Conservation (phyloP, 2,113 vertebrate genomes). For the Perccottus glenii region DNA sequence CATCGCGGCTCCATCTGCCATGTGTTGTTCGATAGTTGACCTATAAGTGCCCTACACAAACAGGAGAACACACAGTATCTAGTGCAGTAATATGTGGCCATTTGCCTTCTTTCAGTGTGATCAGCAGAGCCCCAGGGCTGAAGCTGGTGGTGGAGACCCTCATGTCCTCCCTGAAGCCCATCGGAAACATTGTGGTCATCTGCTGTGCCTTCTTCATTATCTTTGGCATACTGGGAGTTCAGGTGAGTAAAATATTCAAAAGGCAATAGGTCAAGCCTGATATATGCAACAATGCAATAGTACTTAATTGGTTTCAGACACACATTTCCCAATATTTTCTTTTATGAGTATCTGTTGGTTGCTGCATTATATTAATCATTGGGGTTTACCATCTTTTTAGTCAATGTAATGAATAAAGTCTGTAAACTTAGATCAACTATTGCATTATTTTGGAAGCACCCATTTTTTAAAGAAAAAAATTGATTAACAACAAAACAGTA, state of each 20-base stretch:
- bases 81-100: constrained; percentile 2
- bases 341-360: no score
- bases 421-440: no score
- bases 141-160: constrained; percentile 98
- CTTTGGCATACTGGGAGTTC: constrained; percentile 97
- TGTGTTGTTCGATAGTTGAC: constrained; percentile 21
- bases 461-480: no score
- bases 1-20: constrained; percentile 40
- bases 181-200: constrained; percentile 99
- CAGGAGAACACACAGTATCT: constrained; percentile 1
- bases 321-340: no score
- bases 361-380: no score
- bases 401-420: no score
- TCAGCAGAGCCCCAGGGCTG: constrained; percentile 96
- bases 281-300: no score
- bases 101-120: constrained; percentile 83
- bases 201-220: constrained; percentile 99
- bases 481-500: no score
- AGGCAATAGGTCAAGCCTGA: not conserved
- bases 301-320: no score
- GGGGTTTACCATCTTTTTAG: no score
- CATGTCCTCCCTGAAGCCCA: constrained; percentile 98
- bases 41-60: not conserved
- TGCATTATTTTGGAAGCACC: no score
- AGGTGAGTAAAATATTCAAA: constrained; percentile 81